Conservation (phyloP, 2,888 invertebrate species). For the Lepidocyrtoides sp. region DNA sequence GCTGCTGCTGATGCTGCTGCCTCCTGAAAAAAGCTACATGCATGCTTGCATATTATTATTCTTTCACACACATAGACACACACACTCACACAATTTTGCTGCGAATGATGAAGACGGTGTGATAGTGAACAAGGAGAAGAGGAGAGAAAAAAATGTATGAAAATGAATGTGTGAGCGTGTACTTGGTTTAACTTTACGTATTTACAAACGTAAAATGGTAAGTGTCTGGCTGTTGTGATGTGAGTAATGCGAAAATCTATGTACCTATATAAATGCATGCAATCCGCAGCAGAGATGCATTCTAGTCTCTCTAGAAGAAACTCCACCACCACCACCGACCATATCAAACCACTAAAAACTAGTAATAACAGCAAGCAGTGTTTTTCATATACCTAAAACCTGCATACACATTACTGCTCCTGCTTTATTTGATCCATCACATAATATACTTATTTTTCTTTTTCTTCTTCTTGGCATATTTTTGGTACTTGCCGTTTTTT, state of each 20-base stretch:
- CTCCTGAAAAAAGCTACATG: conserved; percentile 39
- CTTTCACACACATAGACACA: no score
- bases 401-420: neutral
- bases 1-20: neutral
- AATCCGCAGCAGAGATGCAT: conserved; percentile 42
- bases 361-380: conserved; percentile 31
- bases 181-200: conserved; percentile 13
- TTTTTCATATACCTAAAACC: neutral
- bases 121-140: neutral
- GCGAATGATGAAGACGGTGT: conserved; percentile 14
- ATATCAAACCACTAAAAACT: conserved; percentile 45
- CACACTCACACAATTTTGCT: conserved; percentile 29
- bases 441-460: neutral
- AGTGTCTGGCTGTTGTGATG: conserved; percentile 28
- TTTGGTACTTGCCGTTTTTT: conserved; percentile 49
- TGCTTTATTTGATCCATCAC: conserved; percentile 22
- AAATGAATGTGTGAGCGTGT: conserved; percentile 39
- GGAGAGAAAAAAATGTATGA: conserved; percentile 46
- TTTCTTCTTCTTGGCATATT: conserved; percentile 21
- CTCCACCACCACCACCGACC: conserved; percentile 3
- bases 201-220: neutral
- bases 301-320: conserved; percentile 56
- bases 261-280: conserved; percentile 58
- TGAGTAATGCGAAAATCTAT: conserved; percentile 49
- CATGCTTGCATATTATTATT: conserved; percentile 35